phyloP scores from a whole-genome alignment of 1,140 invertebrate genomes.

The Paralvinella palmiformis region DNA sequence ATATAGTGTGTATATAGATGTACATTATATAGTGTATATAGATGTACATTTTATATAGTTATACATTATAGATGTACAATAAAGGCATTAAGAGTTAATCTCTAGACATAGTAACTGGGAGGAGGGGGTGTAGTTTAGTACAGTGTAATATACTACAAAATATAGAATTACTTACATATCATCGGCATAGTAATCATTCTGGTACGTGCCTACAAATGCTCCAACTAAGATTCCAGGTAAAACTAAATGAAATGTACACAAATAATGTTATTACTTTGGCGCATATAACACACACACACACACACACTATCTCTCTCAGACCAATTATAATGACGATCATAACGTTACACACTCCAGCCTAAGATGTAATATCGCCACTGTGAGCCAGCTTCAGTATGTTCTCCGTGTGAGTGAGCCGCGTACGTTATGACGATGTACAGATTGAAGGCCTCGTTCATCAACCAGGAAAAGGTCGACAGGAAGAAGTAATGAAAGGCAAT shows the following conservation, averaged over 20 bases:
- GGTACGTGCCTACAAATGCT: constrained; percentile 42
- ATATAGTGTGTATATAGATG: neutral
- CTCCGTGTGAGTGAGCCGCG: constrained; percentile 42
- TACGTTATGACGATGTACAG: constrained; percentile 52
- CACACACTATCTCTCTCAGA: neutral
- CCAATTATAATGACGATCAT: neutral
- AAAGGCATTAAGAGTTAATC: neutral
- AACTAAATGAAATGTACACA: constrained; percentile 27
- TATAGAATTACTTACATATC: constrained; percentile 39
- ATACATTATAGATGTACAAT: neutral
- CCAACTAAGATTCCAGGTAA: constrained; percentile 46
- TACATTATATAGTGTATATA: neutral
- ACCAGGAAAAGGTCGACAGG: constrained; percentile 53
- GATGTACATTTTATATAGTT: neutral
- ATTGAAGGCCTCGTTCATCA: constrained; percentile 54
- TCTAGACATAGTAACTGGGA: neutral
- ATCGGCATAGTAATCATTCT: constrained; percentile 40
- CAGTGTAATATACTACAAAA: neutral
- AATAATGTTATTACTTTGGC: neutral
- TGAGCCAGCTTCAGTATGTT: constrained; percentile 36
- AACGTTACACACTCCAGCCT: constrained; percentile 46
- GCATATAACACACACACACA: neutral
- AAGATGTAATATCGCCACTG: constrained; percentile 46
- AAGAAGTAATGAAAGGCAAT: constrained; percentile 52
- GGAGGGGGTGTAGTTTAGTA: neutral